Percentiles rank a stretch among this genome's conserved stretches.
These are phyloP conservation scores for Alloplasta piceator DNA, from an alignment of 2,888 invertebrate genomes.

Conservation along the genomic window DNA sequence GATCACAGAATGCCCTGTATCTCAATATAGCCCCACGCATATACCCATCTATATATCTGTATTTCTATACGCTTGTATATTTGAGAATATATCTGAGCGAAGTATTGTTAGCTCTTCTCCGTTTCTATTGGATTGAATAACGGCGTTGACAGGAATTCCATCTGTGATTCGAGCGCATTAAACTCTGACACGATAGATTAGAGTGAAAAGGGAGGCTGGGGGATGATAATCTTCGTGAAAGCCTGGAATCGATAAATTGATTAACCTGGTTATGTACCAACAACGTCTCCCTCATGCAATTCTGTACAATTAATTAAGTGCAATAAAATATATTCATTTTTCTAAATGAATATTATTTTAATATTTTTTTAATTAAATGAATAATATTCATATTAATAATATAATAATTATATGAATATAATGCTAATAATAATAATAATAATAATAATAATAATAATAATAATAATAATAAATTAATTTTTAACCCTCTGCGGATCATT, in stretches of 20 bases:
- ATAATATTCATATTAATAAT: no score
- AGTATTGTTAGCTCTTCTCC: constrained; percentile 49
- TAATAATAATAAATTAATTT: no score
- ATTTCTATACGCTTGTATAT: not conserved
- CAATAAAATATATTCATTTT: no score
- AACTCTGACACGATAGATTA: constrained; percentile 60
- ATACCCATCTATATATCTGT: constrained; percentile 13
- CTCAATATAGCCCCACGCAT: constrained; percentile 20
- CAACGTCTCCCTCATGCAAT: not conserved
- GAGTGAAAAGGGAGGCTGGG: constrained; percentile 9
- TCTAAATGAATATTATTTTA: no score
- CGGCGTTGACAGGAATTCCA: constrained; percentile 60
- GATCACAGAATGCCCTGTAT: constrained; percentile 45
- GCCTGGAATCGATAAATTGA: constrained; percentile 29
- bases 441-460: no score
- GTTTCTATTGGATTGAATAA: constrained; percentile 54
- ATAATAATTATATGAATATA: no score
- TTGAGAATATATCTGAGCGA: constrained; percentile 16
- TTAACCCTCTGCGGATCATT: no score
- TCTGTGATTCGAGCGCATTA: constrained; percentile 64
- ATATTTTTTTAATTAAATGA: no score
- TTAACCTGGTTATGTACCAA: constrained; percentile 38
- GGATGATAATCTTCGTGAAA: constrained; percentile 7
- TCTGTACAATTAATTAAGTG: not conserved
- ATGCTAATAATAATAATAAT: no score